Evolutionary conservation across 2,113 vertebrate species (phyloP), one percentile per base, ranked within the genome.

Genomic region (Nothocercus nigrocapillus): DNA sequence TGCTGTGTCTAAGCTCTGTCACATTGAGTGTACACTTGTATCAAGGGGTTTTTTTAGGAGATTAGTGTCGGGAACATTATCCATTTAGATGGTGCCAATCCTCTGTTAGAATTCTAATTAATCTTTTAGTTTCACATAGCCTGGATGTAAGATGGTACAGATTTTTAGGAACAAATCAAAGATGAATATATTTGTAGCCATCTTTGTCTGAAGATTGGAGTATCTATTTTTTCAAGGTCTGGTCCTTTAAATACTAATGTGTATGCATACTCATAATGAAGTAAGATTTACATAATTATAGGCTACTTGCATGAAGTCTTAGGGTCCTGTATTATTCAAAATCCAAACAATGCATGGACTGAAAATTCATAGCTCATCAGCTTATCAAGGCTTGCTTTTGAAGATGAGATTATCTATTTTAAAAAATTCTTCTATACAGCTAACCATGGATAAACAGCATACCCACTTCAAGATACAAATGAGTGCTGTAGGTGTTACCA

Each of bases 111-210:
- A 74, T 88, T 85, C 67, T 38, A 34, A 34, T 85, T 93, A 56
- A 74, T 85, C 86, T 93, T 54, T 83, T 89, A 11, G 89, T 83
- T 94, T 91, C 64, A 58, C 24, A 30, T 42, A 82, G 24, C 54
- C 47, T 85, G 64, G 86, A 53, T 67, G 61, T 25, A 81, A 85
- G 7, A 72, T 58, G 7, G 54, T 81, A 75, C 13, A 62, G 42
- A 93, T 66, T 93, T 91, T 92, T 82, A 89, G 63, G 51, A 87
- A 73, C 32, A 77, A 70, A 85, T 28, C 66, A 74, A 63, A 44
- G 47, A 88, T 73, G 34, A 84, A 69, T 44, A 77, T 77, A 90
- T 80, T 64, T 90, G 42, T 42, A 82, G 36, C 10, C 18, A 19
- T 14, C 21, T 85, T 75, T 82, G 36, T 66, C 11, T 63, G 66